phyloP scores from a whole-genome alignment of 2,888 invertebrate genomes.

The Nomada flava region DNA sequence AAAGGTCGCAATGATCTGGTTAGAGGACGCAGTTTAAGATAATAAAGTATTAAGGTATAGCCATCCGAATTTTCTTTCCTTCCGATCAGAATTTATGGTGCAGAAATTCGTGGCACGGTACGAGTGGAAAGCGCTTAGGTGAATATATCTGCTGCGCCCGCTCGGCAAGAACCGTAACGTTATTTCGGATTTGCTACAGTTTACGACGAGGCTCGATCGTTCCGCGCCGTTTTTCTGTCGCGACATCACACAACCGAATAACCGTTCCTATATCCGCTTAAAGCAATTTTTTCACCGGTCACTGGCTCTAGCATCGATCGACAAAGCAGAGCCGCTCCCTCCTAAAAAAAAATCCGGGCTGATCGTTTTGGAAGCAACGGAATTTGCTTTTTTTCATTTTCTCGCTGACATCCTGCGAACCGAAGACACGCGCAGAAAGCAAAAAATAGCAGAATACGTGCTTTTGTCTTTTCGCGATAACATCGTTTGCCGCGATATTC shows the following conservation, averaged over 20 bases:
- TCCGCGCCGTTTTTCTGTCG: conserved; percentile 36
- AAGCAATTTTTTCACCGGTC: conserved; percentile 50
- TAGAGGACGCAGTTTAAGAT: not conserved
- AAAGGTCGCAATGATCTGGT: not conserved
- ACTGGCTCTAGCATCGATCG: conserved; percentile 23
- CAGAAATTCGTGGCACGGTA: not conserved
- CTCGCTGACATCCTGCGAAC: conserved; percentile 19
- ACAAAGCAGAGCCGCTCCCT: conserved; percentile 5
- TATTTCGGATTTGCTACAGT: conserved; percentile 48
- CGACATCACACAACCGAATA: conserved; percentile 43
- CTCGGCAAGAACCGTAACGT: conserved; percentile 40
- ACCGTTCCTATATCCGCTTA: conserved; percentile 54
- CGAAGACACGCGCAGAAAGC: conserved; percentile 14
- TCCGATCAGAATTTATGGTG: conserved; percentile 25
- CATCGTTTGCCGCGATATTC: not conserved
- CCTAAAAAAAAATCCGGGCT: conserved; percentile 29
- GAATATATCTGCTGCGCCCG: conserved; percentile 27
- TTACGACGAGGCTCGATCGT: conserved; percentile 50
- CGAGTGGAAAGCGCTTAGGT: conserved; percentile 36
- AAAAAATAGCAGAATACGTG: not conserved
- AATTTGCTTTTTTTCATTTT: conserved; percentile 13
- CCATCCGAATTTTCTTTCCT: conserved; percentile 8
- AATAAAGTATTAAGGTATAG: conserved; percentile 53
- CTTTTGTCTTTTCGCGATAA: not conserved
- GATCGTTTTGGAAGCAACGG: conserved; percentile 41